These are phyloP conservation scores for Lasioglossum villosulum DNA, from an alignment of 2,888 invertebrate species.

Conservation along the genomic window DNA sequence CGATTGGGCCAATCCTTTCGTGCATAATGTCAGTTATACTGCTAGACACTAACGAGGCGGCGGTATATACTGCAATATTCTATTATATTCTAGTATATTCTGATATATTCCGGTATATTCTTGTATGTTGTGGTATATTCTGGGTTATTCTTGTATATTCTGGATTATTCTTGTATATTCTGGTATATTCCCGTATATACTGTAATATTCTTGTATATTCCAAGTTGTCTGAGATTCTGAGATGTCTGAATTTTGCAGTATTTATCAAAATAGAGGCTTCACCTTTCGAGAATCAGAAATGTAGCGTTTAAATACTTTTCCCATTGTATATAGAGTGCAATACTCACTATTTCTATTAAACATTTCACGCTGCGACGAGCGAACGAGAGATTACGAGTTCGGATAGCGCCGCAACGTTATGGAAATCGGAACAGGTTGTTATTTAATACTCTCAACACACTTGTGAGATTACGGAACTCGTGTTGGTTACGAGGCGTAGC, in stretches of 20 bases:
- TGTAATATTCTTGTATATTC: too few species aligned
- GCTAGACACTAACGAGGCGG: not conserved
- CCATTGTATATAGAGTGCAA: not conserved
- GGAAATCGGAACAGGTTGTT: not conserved
- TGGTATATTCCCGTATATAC: too few species aligned
- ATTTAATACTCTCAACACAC: not conserved
- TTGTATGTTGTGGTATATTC: too few species aligned
- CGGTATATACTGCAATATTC: too few species aligned
- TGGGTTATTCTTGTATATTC: too few species aligned
- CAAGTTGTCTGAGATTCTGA: too few species aligned
- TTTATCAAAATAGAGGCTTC: too few species aligned
- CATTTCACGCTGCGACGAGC: not conserved
- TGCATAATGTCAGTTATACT: not conserved
- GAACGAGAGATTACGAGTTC: not conserved
- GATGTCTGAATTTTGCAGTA: too few species aligned
- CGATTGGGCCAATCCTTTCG: constrained; percentile 13
- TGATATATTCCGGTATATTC: too few species aligned
- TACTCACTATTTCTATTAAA: not conserved
- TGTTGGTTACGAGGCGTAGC: not conserved
- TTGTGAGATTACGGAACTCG: constrained; percentile 5
- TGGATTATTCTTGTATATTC: too few species aligned
- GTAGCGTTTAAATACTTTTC: not conserved
- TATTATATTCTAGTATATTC: too few species aligned
- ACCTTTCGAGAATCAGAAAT: not conserved
- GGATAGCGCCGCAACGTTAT: not conserved